A percentile compares a stretch with the other conserved stretches of the same genome.
Evolutionary conservation across 2,888 invertebrate species (phyloP).

Genomic region (Nemoura dubitans): DNA sequence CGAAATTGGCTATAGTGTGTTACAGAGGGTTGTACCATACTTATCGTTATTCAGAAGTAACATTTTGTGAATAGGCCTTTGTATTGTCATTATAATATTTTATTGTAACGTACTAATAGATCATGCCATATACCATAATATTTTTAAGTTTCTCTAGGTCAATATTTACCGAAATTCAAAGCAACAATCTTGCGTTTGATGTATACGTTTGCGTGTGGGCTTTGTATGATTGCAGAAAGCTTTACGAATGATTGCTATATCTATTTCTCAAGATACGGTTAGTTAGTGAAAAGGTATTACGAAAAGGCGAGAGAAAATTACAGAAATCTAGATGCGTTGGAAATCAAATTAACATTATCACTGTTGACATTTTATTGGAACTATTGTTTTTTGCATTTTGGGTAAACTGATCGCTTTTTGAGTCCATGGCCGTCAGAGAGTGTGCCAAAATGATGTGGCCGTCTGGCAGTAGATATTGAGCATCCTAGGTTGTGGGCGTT

Average conservation of each 20-base stretch:
- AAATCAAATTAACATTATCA: slow-evolving; percentile 5
- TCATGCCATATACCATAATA: too few relatives aligned
- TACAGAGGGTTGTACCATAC: too few relatives aligned
- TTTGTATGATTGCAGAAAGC: not conserved
- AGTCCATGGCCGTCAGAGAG: not conserved
- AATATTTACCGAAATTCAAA: too few relatives aligned
- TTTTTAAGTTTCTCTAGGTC: too few relatives aligned
- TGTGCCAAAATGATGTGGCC: not conserved
- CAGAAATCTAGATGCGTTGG: not conserved
- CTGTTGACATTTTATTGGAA: not conserved
- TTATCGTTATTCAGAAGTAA: too few relatives aligned
- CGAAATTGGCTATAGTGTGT: too few relatives aligned
- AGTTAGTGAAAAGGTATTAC: not conserved
- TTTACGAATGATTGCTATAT: not conserved
- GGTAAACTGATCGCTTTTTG: not conserved
- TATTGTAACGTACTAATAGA: too few relatives aligned
- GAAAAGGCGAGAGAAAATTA: not conserved
- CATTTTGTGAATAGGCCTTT: too few relatives aligned
- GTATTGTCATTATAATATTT: too few relatives aligned
- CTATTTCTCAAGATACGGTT: not conserved
- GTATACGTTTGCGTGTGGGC: not conserved
- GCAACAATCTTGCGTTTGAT: too few relatives aligned
- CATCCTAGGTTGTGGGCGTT: too few relatives aligned
- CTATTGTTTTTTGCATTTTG: not conserved
- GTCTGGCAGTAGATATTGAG: too few relatives aligned